Evolutionary conservation across 2,888 invertebrate genomes (phyloP), one percentile per base, ranked within the genome.

Genomic region (Pterostichus niger): DNA sequence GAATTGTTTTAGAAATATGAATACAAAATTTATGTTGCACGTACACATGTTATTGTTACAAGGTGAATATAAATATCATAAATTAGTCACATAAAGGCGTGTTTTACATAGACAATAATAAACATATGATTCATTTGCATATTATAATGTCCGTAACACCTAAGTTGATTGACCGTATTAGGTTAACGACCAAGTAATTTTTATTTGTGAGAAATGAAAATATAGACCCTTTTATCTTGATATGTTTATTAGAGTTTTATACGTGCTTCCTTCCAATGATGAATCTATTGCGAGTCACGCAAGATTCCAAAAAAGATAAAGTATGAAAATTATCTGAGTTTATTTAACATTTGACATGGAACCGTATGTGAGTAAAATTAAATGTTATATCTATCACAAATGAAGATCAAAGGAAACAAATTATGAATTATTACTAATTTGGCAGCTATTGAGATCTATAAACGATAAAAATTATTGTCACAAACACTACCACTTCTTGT

Each of bases 91-190:
- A 59, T 54, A 33, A 11, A 40, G 64, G 40, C n/a, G 13, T 64
- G 33, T 64, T 64, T 35, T 33, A 64, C 24, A 24, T 64, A 13
- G 64, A 40, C 15, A 40, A 64, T 11, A 64, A 35, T 35, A 40
- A 64, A 40, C 64, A 59, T 52, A 13, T 64, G 35, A 64, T 13
- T 64, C 64, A 64, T 35, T 64, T 35, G 64, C 33, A 64, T 64
- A 13, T 64, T 13, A 33, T 33, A 64, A 13, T 7, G 24, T 40
- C 40, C 24, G 9, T 17, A 52, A 52, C 40, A 40, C 52, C n/a
- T 13, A 64, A 64, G 64, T 64, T 64, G 64, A 35, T 64, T 40
- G 64, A 64, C 64, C 64, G 5, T 64, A 64, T 64, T 64, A 40
- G 40, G 40, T 40, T 64, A 64, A 64, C 11, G 64, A 35, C 64